Base-by-base conservation (phyloP, 2,797 vertebrate genomes). In the Lateolabrax maculatus region DNA sequence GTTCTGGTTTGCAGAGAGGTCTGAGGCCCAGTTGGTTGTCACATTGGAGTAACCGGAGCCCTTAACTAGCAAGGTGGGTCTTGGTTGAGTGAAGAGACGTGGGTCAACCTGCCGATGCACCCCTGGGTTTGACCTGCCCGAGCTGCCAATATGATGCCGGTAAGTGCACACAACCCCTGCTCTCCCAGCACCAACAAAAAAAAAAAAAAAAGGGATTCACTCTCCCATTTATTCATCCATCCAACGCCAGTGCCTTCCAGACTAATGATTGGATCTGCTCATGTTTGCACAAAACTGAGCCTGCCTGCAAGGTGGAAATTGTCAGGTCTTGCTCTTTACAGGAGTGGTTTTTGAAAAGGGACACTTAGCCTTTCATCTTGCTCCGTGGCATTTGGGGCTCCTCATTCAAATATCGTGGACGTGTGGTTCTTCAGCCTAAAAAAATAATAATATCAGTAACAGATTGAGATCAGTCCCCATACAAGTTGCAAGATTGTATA, bases 111-210 rank as follows among this genome's bases (percentile, higher is more conserved):
- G 80, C 83, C 46, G 81, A 93, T 91, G 90, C 67, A 48, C 74
- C 29, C 55, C 77, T 79, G 60, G 80, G 49, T 90, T 61, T 84
- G 88, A 91, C 81, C 88, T 63, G 37, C 69, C 70, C 77, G 23
- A 89, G 70, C 86, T 87, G 76, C 88, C 86, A 90, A 36, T 52
- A 94, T 94, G 93, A 94, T 94, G 93, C 93, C 93, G 76, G 93
- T 94, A 77, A 90, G 93, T 93, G 23, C 19, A 61, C 44, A 43
- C 34, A 39, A 29, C 9, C 1, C 2, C 18, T 16, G 1, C 43
- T 25, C 1, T 19, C 1, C 29, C 3, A 10, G 7, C 7, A 3
- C 41, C n/a, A n/a, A n/a, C n/a, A n/a, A n/a, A n/a, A n/a, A n/a
- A n/a, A n/a, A n/a, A n/a, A 16, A 34, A 6, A 15, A 2, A 21